Base-by-base conservation (phyloP, 2,113 vertebrate genomes). In the Nothobranchius furzeri region DNA sequence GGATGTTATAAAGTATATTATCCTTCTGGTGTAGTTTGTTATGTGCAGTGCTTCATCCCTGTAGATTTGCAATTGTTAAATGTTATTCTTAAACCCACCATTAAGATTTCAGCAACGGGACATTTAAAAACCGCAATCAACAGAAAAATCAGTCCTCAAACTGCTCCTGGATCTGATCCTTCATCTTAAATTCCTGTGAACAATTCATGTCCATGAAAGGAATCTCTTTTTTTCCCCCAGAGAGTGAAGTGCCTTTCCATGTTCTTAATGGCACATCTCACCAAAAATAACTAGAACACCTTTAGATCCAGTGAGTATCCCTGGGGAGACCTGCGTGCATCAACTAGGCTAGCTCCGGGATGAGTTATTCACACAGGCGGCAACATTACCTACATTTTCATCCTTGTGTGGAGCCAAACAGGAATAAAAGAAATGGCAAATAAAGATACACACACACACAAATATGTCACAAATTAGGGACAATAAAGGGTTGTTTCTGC, bases 271-370 rank as follows among this genome's bases (percentile, higher is more conserved):
- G 57, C 68, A 79, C 66, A 55, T 51, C 9, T 56, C 57, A 62
- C 43, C 66, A 69, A 70, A 82, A 84, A 85, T 80, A 84, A 60
- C 62, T 66, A 9, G 68, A 76, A 48, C 61, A 75, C 75, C 75
- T 83, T 84, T 58, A 83, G 64, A 75, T 37, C 10, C 4, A 54
- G 50, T 52, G n/a, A 62, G 45, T 68, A n/a, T 8, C 42, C 1
- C 10, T 7, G 10, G 40, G 40, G 7, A 11, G 10, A 9, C 8
- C 40, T 9, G 6, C 40, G 10, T 4, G 45, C 79, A 84, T 81
- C 76, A 30, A 30, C 30, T 30, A 84, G 85, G 81, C 67, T 40
- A 60, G 60, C 62, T 79, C 81, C 79, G 79, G 12, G 13, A 13
- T 12, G 45, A 12, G 4, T 46, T 8, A 12, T 59, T 4, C 30